Evolutionary conservation across 2,888 invertebrate species (phyloP).

Genomic region (Cylindroiulus punctatus): DNA sequence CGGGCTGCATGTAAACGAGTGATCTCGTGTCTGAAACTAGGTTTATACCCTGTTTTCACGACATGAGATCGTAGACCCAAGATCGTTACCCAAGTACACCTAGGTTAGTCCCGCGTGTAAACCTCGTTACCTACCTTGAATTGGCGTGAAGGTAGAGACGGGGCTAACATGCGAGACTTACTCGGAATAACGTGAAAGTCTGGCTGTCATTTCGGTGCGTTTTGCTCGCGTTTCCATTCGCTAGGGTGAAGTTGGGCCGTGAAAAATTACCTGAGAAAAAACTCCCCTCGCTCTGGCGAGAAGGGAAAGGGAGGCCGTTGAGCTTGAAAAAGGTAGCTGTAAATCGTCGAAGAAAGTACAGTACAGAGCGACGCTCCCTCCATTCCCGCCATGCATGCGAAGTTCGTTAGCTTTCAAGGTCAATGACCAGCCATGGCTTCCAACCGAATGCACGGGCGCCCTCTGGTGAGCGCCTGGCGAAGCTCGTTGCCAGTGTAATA

Average conservation of each 20-base stretch:
- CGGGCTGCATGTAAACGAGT: too few relatives aligned
- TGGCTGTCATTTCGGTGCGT: background rate
- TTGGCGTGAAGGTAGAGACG: too few relatives aligned
- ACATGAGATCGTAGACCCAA: too few relatives aligned
- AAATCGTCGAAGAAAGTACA: constrained; percentile 18
- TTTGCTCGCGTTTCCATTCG: background rate
- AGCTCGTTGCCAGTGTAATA: background rate
- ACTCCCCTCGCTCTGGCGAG: background rate
- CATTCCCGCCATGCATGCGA: background rate
- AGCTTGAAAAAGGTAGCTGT: constrained; percentile 47
- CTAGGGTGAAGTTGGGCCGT: background rate
- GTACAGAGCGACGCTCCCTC: constrained; percentile 35
- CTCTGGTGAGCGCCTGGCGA: background rate
- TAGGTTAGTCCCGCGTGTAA: too few relatives aligned
- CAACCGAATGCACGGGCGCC: background rate
- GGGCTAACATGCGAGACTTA: too few relatives aligned
- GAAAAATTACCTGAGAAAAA: background rate
- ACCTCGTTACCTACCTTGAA: too few relatives aligned
- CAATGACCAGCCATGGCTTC: constrained; percentile 54
- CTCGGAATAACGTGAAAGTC: too few relatives aligned
- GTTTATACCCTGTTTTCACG: too few relatives aligned
- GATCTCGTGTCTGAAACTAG: too few relatives aligned
- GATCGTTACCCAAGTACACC: too few relatives aligned
- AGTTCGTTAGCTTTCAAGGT: constrained; percentile 55
- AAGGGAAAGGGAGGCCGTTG: constrained; percentile 1